Evolutionary conservation across 2,888 invertebrate species (phyloP).

Genomic region (Dorcus parallelipipedus): DNA sequence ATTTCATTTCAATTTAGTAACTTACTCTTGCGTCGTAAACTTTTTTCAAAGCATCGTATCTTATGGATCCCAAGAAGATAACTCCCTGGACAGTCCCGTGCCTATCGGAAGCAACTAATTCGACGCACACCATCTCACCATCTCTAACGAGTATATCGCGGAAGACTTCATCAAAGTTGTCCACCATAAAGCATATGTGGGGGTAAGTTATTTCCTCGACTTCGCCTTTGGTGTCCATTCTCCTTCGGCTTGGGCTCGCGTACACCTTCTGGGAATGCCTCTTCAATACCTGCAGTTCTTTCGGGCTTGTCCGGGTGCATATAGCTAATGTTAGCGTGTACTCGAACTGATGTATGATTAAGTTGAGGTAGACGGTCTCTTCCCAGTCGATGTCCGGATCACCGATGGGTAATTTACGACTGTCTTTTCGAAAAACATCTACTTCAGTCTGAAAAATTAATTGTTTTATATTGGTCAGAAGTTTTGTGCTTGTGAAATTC

Average conservation of each 20-base stretch:
- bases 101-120: slow-evolving; percentile 89
- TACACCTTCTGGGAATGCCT: slow-evolving; percentile 92
- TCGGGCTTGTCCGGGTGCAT: slow-evolving; percentile 95
- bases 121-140: slow-evolving; percentile 99
- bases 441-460: slow-evolving; percentile 73
- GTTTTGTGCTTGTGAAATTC: not conserved
- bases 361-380: slow-evolving; percentile 96
- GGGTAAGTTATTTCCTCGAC: slow-evolving; percentile 99
- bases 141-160: slow-evolving; percentile 95
- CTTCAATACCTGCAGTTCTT: slow-evolving; percentile 92
- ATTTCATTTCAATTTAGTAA: slow-evolving; percentile 18
- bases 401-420: slow-evolving; percentile 92
- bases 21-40: slow-evolving; percentile 93
- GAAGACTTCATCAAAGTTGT: slow-evolving; percentile 99
- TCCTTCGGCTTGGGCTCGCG: slow-evolving; percentile 92
- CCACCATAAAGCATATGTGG: slow-evolving; percentile 98
- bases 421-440: slow-evolving; percentile 96
- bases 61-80: slow-evolving; percentile 94
- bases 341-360: slow-evolving; percentile 97
- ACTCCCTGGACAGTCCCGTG: slow-evolving; percentile 85
- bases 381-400: slow-evolving; percentile 98
- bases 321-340: slow-evolving; percentile 96
- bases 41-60: slow-evolving; percentile 95
- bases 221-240: slow-evolving; percentile 98
- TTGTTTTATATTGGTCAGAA: not conserved